Base-by-base conservation (phyloP, 2,888 invertebrate species). In the Argyra leucocephala region DNA sequence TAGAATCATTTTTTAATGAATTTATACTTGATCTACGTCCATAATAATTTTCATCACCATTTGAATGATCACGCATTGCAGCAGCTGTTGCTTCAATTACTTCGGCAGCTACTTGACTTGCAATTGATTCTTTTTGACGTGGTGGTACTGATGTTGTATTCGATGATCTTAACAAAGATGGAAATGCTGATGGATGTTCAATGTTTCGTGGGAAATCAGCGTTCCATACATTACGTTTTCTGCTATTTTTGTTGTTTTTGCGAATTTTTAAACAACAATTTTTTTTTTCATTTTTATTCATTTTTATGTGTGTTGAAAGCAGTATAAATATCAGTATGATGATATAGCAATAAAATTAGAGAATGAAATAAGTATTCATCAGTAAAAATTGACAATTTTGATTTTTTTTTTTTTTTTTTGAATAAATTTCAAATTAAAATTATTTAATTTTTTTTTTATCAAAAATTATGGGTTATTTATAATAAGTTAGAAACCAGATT, bases 171-270 rank as follows among this genome's bases (percentile, higher is more conserved):
- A 89, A 79, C 61, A 85, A 84, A 69, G 85, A 85, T 61, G 89
- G 87, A 74, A 89, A 90, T 24, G 84, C 82, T 22, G 88, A 88
- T 0, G 89, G 89, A 75, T 89, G 89, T 70, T 85, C 84, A 69
- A 87, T 70, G 70, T 87, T 87, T 15, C 31, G 26, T 6, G 83
- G 82, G 57, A 67, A 62, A 15, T 61, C 58, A n/a, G 66, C 57
- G 24, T 65, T 68, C 57, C 60, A 67, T 57, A 67, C 67, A 22
- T 69, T 63, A 9, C 63, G 61, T 59, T 67, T 67, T 62, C 67
- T 67, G n/a, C n/a, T n/a, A 31, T 21, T 12, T 48, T 48, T 15
- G 15, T 37, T 37, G 37, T 15, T 37, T 37, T 48, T 48, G n/a
- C 18, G 48, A 18, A n/a, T 48, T 48, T 48, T 18, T 48, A 9